Conservation (phyloP, 53 echinoderm and acorn worm species). For the Zoroaster sp. region DNA sequence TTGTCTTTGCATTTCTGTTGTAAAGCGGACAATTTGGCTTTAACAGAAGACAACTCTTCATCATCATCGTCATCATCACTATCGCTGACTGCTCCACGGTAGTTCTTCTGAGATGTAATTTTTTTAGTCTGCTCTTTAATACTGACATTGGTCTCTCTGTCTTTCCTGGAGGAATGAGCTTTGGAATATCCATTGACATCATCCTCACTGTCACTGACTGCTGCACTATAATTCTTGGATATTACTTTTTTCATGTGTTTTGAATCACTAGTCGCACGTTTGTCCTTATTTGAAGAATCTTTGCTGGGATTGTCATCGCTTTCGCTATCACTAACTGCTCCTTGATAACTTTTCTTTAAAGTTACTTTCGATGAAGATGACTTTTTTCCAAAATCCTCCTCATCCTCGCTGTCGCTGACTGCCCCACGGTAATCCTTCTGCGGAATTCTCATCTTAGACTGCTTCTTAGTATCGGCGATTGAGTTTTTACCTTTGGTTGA, state of each 20-base stretch:
- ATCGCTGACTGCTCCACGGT: conserved; percentile 27
- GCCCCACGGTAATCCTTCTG: neutral
- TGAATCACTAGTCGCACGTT: neutral
- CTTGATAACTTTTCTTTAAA: neutral
- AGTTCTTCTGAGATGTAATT: neutral
- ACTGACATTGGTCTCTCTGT: neutral
- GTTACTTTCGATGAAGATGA: neutral
- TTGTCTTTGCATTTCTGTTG: conserved; percentile 56
- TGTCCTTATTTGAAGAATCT: neutral
- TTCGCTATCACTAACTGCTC: neutral
- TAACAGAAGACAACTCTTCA: neutral
- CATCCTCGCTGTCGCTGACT: neutral
- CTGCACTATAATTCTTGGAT: neutral
- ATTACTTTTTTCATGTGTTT: neutral
- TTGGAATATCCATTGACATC: neutral
- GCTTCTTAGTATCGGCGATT: neutral
- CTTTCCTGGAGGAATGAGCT: neutral
- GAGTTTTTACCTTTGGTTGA: neutral
- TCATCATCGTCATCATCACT: conserved; percentile 1
- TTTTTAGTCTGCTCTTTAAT: neutral
- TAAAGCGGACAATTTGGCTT: conserved; percentile 63
- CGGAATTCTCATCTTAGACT: neutral
- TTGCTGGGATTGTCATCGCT: neutral
- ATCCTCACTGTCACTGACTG: neutral
- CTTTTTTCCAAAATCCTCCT: neutral